These are phyloP conservation scores for Panthera tigris DNA, from an alignment of 2,113 vertebrate species.

Conservation along the genomic window DNA sequence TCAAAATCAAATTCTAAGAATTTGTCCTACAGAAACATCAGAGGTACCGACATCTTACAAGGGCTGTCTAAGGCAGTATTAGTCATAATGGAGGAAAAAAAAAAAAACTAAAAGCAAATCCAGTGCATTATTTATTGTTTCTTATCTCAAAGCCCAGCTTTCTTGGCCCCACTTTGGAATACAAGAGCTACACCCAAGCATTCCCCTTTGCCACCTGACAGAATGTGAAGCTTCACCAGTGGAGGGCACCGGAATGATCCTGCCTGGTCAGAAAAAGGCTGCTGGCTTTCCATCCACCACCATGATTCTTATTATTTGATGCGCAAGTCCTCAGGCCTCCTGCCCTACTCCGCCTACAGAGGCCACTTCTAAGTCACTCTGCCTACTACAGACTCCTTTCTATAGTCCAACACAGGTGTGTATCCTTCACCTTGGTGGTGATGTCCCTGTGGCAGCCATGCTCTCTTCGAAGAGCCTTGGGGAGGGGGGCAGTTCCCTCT, in stretches of 20 bases:
- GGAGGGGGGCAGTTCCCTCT: accelerated
- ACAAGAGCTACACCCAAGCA: no score
- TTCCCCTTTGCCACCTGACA: not conserved
- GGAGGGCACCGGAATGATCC: not conserved
- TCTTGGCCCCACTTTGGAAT: not conserved
- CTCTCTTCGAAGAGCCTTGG: not conserved
- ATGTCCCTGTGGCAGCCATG: accelerated
- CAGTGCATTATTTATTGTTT: not conserved
- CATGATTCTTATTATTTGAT: not conserved
- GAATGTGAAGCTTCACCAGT: not conserved
- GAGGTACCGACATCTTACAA: not conserved
- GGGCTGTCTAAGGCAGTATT: not conserved
- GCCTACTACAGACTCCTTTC: not conserved
- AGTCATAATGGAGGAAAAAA: not conserved
- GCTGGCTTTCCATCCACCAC: not conserved
- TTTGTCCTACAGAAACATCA: not conserved
- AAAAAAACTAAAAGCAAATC: not conserved
- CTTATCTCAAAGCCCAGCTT: not conserved
- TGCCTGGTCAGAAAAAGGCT: not conserved
- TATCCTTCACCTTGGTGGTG: accelerated
- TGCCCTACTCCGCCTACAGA: no score
- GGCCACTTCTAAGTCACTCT: not conserved
- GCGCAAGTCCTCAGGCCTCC: not conserved
- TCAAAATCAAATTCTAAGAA: not conserved
- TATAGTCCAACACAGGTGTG: not conserved